Conservation (phyloP, 2,797 vertebrate species). For the Myotis daubentonii region DNA sequence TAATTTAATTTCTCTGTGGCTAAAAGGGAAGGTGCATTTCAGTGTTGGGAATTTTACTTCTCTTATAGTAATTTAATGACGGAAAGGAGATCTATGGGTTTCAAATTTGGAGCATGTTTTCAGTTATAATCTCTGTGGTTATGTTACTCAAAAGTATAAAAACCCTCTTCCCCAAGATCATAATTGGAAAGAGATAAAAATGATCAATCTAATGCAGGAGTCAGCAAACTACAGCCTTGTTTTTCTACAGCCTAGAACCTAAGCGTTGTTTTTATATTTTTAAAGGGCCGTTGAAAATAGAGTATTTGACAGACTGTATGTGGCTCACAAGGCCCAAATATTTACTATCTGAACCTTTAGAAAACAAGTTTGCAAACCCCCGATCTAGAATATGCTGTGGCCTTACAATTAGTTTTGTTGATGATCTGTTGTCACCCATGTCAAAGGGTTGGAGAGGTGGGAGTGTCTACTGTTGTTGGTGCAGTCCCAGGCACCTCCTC, state of each 20-base stretch:
- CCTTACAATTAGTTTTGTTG: background rate
- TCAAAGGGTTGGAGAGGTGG: background rate
- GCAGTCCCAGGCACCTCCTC: background rate
- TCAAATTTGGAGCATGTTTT: background rate
- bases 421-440: background rate
- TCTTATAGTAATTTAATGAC: background rate
- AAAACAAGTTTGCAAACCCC: background rate
- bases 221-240: background rate
- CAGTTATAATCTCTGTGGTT: background rate
- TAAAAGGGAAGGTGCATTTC: background rate
- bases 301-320: background rate
- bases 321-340: background rate
- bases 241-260: background rate
- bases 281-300: background rate
- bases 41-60: constrained; percentile 2
- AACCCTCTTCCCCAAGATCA: background rate
- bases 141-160: constrained; percentile 10
- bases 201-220: background rate
- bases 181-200: constrained; percentile 10
- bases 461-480: background rate
- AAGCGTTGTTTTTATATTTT: constrained; percentile 22
- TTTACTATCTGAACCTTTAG: background rate
- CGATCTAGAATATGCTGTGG: background rate
- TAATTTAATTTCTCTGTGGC: constrained; percentile 2
- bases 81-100: background rate